These are phyloP conservation scores for Aphidius gifuensis DNA, from an alignment of 1,140 invertebrate species.

Conservation along the genomic window DNA sequence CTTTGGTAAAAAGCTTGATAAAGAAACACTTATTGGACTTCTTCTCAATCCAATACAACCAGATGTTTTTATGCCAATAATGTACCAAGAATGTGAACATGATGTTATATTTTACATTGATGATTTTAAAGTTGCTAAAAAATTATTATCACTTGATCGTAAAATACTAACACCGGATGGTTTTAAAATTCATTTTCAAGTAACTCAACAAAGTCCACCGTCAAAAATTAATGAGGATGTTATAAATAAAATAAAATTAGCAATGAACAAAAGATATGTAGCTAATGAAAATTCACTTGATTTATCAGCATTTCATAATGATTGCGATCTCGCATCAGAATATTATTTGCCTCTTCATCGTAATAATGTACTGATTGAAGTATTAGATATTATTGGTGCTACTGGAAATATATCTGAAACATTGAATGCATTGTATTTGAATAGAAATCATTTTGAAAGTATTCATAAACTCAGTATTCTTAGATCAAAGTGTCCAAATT, in stretches of 20 bases:
- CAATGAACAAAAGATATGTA: conserved; percentile 79
- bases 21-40: no score
- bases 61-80: no score
- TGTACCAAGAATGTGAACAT: conserved; percentile 56
- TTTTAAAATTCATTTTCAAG: conserved; percentile 64
- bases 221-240: conserved; percentile 62
- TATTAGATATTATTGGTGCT: conserved; percentile 74
- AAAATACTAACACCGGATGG: conserved; percentile 67
- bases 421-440: conserved; percentile 76
- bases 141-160: conserved; percentile 60
- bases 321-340: conserved; percentile 69
- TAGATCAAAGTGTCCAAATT: conserved; percentile 63
- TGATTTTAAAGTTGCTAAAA: conserved; percentile 64
- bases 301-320: conserved; percentile 75
- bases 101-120: conserved; percentile 68
- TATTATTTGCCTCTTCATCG: conserved; percentile 74
- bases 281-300: conserved; percentile 72
- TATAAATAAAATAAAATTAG: conserved; percentile 70
- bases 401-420: conserved; percentile 66
- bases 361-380: conserved; percentile 66
- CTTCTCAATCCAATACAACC: no score
- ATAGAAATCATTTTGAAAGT: conserved; percentile 72
- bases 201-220: conserved; percentile 62
- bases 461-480: conserved; percentile 67
- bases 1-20: no score